Percentiles rank a stretch among this genome's conserved stretches.
Evolutionary conservation across 1,140 invertebrate genomes (phyloP).

Genomic region (Zaprionus davidi): DNA sequence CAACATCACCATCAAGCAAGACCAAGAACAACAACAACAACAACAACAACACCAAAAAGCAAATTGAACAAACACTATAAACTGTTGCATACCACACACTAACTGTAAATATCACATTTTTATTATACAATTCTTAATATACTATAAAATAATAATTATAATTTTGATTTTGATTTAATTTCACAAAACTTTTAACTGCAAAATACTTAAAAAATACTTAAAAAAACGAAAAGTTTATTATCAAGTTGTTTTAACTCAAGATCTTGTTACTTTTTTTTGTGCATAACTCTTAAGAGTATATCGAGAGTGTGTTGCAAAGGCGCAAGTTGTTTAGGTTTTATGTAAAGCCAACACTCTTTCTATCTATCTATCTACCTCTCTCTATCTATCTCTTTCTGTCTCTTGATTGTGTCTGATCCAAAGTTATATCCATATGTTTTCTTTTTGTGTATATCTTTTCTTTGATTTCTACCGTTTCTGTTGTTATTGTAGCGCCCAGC

Average conservation of each 20-base stretch:
- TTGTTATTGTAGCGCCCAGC: constrained; percentile 67
- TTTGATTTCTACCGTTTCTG: constrained; percentile 23
- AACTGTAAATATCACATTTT: constrained; percentile 82
- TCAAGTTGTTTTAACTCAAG: constrained; percentile 36
- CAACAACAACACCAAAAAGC: constrained; percentile 39
- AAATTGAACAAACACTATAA: constrained; percentile 53
- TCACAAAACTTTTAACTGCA: constrained; percentile 27
- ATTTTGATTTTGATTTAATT: constrained; percentile 49
- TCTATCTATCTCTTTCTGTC: constrained; percentile 3
- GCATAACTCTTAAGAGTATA: not conserved
- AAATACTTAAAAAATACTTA: constrained; percentile 1
- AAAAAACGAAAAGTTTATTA: constrained; percentile 30
- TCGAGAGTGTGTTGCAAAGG: not conserved
- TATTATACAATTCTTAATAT: constrained; percentile 44
- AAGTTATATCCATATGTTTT: constrained; percentile 14
- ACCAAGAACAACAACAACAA: constrained; percentile 39
- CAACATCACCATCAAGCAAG: constrained; percentile 49
- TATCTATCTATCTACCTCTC: constrained; percentile 19
- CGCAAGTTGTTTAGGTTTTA: constrained; percentile 28
- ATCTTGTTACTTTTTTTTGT: constrained; percentile 66
- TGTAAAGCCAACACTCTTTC: constrained; percentile 43
- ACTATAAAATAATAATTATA: constrained; percentile 43
- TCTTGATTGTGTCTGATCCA: constrained; percentile 4
- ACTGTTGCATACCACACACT: constrained; percentile 71
- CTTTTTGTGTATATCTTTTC: constrained; percentile 8